phyloP scores from a whole-genome alignment of 1,140 invertebrate genomes.

The Hyposmocoma kahamanoa region DNA sequence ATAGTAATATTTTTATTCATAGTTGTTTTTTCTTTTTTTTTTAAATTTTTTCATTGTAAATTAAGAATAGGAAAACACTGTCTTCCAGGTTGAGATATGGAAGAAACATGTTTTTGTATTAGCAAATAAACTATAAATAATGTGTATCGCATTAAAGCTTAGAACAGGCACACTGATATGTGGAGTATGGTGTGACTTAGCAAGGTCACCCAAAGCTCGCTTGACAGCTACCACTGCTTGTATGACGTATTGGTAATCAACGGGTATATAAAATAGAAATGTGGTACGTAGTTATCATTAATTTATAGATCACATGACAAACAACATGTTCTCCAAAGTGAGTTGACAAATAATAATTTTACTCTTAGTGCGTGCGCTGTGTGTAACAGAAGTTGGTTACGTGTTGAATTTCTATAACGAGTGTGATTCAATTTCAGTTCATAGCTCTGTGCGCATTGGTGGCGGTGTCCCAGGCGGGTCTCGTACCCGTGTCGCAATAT shows the following conservation, averaged over 20 bases:
- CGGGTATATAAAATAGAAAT: background rate
- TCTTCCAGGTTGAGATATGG: too few relatives aligned
- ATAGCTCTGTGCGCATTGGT: conserved; percentile 37
- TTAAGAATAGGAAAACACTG: too few relatives aligned
- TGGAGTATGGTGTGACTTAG: too few relatives aligned
- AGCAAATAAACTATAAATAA: too few relatives aligned
- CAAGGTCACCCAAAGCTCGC: background rate
- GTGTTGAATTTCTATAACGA: background rate
- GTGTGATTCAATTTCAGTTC: conserved; percentile 35
- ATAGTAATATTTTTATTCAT: too few relatives aligned
- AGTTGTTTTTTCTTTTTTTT: too few relatives aligned
- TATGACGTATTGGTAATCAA: background rate
- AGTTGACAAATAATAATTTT: conserved; percentile 7
- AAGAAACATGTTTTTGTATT: too few relatives aligned
- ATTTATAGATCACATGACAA: background rate
- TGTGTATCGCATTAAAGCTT: too few relatives aligned
- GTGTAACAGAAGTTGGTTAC: too few relatives aligned
- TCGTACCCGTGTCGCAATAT: conserved; percentile 39
- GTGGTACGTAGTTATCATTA: background rate
- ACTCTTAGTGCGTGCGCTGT: background rate
- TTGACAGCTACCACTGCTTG: background rate
- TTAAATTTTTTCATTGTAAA: too few relatives aligned
- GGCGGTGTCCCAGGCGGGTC: conserved; percentile 38
- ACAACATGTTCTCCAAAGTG: conserved; percentile 32
- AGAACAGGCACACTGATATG: too few relatives aligned